phyloP scores from a whole-genome alignment of 2,797 vertebrate genomes.

The Lycodopsis pacificus region DNA sequence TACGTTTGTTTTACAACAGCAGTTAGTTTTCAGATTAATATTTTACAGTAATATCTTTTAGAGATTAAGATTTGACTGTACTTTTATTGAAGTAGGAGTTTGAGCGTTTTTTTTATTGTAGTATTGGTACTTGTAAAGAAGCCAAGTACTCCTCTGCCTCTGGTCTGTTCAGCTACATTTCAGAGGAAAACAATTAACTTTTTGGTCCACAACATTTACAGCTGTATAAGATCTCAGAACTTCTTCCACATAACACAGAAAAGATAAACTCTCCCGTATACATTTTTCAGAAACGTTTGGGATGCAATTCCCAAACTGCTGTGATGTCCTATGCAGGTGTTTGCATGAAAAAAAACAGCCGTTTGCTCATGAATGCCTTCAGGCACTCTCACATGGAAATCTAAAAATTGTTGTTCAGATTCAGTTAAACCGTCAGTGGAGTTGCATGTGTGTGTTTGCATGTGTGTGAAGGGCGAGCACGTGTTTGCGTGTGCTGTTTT shows the following conservation, averaged over 20 bases:
- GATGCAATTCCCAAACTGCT: slow-evolving; percentile 25
- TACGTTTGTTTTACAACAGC: neutral
- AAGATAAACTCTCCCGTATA: neutral
- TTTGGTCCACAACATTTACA: neutral
- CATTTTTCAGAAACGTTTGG: slow-evolving; percentile 4
- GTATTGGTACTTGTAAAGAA: neutral
- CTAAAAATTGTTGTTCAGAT: slow-evolving; percentile 53
- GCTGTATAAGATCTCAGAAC: neutral
- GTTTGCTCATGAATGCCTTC: slow-evolving; percentile 70
- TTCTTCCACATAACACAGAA: neutral
- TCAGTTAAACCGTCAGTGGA: slow-evolving; percentile 73
- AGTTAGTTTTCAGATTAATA: neutral
- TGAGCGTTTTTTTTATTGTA: neutral
- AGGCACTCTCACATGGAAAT: slow-evolving; percentile 70
- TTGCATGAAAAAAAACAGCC: slow-evolving; percentile 59
- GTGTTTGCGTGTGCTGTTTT: slow-evolving; percentile 64
- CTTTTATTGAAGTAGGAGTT: neutral
- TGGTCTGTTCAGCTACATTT: neutral
- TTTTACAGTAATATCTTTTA: neutral
- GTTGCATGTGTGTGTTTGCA: slow-evolving; percentile 20
- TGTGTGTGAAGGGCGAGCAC: slow-evolving; percentile 7
- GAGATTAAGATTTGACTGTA: neutral
- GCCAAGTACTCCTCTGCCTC: neutral
- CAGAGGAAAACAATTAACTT: neutral
- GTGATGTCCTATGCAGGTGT: slow-evolving; percentile 26